phyloP scores from a whole-genome alignment of 2,113 vertebrate genomes.

The Myanophis thanlyinensis region DNA sequence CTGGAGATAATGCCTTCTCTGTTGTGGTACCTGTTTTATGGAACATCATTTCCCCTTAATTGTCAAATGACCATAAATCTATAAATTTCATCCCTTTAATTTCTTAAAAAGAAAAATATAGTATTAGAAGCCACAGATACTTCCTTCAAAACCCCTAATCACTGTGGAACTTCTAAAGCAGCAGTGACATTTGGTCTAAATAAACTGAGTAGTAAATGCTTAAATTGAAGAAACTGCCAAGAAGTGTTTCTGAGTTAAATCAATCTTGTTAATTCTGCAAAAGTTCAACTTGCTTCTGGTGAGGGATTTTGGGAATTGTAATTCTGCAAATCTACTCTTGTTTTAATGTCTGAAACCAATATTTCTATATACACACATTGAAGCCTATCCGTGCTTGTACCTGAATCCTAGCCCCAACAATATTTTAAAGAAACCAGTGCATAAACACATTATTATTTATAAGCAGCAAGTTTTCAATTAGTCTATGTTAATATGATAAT shows the following conservation, averaged over 20 bases:
- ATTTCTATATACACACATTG: not conserved
- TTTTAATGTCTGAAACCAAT: not conserved
- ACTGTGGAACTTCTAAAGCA: not conserved
- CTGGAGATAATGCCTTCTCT: not conserved
- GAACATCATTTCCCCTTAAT: not conserved
- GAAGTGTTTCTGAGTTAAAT: not conserved
- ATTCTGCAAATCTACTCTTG: not conserved
- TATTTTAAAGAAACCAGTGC: not conserved
- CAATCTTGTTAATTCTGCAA: not conserved
- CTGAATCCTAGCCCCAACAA: not conserved
- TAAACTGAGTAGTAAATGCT: not conserved
- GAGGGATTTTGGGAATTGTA: not conserved
- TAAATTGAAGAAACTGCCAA: not conserved
- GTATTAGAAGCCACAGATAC: not conserved
- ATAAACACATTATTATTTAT: not conserved
- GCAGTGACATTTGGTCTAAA: not conserved
- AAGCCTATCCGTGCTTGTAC: not conserved
- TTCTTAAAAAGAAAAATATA: not conserved
- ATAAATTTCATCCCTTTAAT: not conserved
- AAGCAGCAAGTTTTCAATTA: not conserved
- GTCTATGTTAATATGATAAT: not conserved
- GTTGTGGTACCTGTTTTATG: not conserved
- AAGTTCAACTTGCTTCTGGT: not conserved
- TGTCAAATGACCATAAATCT: not conserved
- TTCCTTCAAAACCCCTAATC: not conserved